Evolutionary conservation across 2,797 vertebrate species (phyloP), one percentile per base, ranked within the genome.

Genomic region (Liasis olivaceus): DNA sequence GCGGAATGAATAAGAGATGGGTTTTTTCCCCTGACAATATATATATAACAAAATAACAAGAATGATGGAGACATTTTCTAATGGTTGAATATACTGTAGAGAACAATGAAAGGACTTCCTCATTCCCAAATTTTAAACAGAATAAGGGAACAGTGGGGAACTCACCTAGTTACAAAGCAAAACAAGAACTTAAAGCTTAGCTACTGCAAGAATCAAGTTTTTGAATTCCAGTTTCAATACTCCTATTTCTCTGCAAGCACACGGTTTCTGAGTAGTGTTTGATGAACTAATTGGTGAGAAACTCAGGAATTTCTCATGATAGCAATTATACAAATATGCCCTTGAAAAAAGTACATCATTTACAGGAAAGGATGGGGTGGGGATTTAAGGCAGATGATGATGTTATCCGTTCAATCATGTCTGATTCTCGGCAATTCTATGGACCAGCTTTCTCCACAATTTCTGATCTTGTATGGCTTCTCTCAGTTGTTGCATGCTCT

Each of bases 211-310:
- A 59, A 88, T 66, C 59, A 59, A 17, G 36, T 36, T 86, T 72
- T 31, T 77, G 63, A 87, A 81, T 87, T 63, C 63, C 42, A 88
- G 58, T 90, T 84, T 64, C 59, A 90, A 93, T 14, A 36, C 22
- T 84, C 56, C 90, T 66, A 84, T 89, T 81, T 85, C 87, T 60
- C 72, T 26, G 22, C 66, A 69, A 87, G 84, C 69, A n/a, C 58
- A 31, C 85, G 84, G 85, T 58, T 88, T 64, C 85, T 59, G 85
- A 88, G 69, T 93, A 51, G 59, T 1, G 11, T 93, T 90, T 93
- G 89, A 88, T 90, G 85, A 93, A 87, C 85, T 90, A 88, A 91
- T 91, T 93, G 92, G 24, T 13, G 26, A 90, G 77, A 90, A 81
- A 59, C 62, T 64, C 59, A 84, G 89, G 59, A 93, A 90, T 81